phyloP scores from a whole-genome alignment of 2,113 vertebrate genomes.

The Misgurnus mizolepis region DNA sequence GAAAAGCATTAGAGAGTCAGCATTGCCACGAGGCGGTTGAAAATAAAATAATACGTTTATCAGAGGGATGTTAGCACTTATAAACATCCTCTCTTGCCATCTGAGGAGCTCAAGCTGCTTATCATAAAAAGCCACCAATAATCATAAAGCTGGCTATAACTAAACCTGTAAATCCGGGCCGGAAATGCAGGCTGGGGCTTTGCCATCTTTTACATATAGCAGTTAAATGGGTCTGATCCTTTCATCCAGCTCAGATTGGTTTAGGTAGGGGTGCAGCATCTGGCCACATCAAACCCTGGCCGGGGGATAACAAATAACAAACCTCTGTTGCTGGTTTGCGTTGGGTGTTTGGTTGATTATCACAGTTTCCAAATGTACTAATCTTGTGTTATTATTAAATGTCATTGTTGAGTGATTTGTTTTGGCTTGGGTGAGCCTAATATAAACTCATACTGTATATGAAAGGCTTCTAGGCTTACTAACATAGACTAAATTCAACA shows the following conservation, averaged over 20 bases:
- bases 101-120: slow-evolving; percentile 47
- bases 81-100: slow-evolving; percentile 36
- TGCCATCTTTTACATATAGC: slow-evolving; percentile 51
- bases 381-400: not conserved
- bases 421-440: not conserved
- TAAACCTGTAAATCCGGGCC: slow-evolving; percentile 49
- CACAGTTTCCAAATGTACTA: not conserved
- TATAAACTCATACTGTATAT: too few species aligned
- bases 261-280: slow-evolving; percentile 26
- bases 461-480: too few species aligned
- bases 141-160: slow-evolving; percentile 45
- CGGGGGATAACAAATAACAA: slow-evolving; percentile 15
- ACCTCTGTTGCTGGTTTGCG: not conserved
- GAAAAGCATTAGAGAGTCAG: slow-evolving; percentile 34
- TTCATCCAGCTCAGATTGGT: slow-evolving; percentile 23
- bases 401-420: slow-evolving; percentile 2
- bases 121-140: slow-evolving; percentile 50
- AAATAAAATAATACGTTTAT: slow-evolving; percentile 53
- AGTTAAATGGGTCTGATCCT: slow-evolving; percentile 52
- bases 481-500: too few species aligned
- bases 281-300: slow-evolving; percentile 35
- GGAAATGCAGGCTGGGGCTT: slow-evolving; percentile 4
- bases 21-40: slow-evolving; percentile 33
- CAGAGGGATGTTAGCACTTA: slow-evolving; percentile 50
- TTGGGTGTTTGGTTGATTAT: not conserved